These are phyloP conservation scores for Pipra filicauda DNA, from an alignment of 2,113 vertebrate genomes.

Conservation along the genomic window DNA sequence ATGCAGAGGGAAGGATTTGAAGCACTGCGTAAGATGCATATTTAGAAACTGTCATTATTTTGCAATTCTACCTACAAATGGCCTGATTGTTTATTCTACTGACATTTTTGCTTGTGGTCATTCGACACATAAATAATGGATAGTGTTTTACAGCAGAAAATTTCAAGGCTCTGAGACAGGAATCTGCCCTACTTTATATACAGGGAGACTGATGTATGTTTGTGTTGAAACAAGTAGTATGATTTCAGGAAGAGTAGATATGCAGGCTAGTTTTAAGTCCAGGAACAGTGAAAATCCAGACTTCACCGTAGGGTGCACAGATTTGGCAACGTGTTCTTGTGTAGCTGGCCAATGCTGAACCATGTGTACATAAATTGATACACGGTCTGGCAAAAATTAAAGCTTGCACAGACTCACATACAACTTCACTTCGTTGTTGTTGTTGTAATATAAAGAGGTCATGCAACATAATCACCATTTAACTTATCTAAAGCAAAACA, in stretches of 20 bases:
- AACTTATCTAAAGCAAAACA: background rate
- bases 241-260: background rate
- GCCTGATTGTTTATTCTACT: background rate
- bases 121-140: background rate
- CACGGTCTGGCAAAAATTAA: background rate
- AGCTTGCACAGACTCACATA: background rate
- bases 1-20: background rate
- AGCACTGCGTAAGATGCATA: background rate
- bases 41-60: background rate
- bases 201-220: background rate
- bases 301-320: background rate
- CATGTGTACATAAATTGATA: background rate
- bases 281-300: background rate
- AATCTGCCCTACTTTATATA: background rate
- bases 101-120: background rate
- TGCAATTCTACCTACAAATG: background rate
- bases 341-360: background rate
- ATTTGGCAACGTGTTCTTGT: background rate
- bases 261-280: background rate
- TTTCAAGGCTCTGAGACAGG: background rate
- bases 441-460: background rate
- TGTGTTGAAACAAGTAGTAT: background rate
- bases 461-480: background rate
- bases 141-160: background rate
- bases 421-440: background rate